Conservation (phyloP, 2,113 vertebrate species). For the Oxyura jamaicensis region DNA sequence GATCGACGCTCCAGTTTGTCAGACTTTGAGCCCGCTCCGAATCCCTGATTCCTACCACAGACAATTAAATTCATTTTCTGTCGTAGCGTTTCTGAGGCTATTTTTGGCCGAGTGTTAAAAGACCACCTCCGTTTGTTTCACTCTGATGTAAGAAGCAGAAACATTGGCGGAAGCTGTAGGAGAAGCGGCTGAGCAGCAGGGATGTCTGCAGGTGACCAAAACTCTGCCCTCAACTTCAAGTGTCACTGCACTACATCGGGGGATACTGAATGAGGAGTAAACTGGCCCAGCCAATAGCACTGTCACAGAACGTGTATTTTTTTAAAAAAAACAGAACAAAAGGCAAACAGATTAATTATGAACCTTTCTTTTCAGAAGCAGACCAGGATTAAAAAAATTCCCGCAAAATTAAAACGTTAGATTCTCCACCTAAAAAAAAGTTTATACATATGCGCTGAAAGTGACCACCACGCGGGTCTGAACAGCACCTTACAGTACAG, state of each 20-base stretch:
- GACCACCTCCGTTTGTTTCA: constrained; percentile 23
- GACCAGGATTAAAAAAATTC: constrained; percentile 41
- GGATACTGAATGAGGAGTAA: background rate
- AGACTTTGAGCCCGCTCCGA: constrained; percentile 16
- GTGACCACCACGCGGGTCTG: constrained; percentile 38
- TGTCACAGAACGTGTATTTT: constrained; percentile 22
- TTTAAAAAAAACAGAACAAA: constrained; percentile 38
- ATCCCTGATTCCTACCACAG: background rate
- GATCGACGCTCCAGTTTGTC: constrained; percentile 28
- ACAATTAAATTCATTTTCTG: background rate
- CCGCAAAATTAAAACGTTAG: constrained; percentile 66
- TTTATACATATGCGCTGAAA: constrained; percentile 66
- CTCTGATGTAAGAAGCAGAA: constrained; percentile 14
- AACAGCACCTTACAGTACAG: constrained; percentile 73
- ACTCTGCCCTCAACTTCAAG: constrained; percentile 26
- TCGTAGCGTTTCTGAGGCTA: background rate
- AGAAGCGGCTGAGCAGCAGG: constrained; percentile 37
- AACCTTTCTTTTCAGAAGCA: constrained; percentile 68
- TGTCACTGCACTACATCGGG: constrained; percentile 1
- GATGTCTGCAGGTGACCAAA: background rate
- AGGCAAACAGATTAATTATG: constrained; percentile 60
- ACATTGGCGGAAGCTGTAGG: background rate
- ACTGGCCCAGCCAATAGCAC: constrained; percentile 62
- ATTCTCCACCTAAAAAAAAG: constrained; percentile 65
- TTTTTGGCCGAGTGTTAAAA: constrained; percentile 39